phyloP scores from a whole-genome alignment of 1,140 invertebrate genomes.

The Diuraphis noxia region DNA sequence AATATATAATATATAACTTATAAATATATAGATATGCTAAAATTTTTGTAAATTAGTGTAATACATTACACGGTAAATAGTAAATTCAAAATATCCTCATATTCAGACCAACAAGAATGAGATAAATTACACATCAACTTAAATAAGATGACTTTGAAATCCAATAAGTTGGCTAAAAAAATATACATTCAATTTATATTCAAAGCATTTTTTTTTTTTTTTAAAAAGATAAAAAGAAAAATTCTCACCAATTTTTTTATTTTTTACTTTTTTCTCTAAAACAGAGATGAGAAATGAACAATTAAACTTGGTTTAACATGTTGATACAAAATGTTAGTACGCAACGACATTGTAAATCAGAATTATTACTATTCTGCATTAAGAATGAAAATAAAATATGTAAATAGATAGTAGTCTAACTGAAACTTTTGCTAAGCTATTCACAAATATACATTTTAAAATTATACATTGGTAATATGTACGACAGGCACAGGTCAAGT shows the following conservation, averaged over 20 bases:
- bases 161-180: conserved; percentile 36
- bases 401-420: background rate
- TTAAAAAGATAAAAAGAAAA: conserved; percentile 10
- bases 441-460: background rate
- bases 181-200: conserved; percentile 44
- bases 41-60: conserved; percentile 28
- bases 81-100: conserved; percentile 22
- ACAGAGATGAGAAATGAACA: background rate
- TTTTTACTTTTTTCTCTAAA: background rate
- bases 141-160: conserved; percentile 9
- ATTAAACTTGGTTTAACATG: background rate
- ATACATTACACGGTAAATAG: conserved; percentile 15
- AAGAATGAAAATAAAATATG: background rate
- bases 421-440: background rate
- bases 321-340: background rate
- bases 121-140: conserved; percentile 14
- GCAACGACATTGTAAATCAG: background rate
- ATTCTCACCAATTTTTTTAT: conserved; percentile 18
- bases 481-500: background rate
- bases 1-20: conserved; percentile 45
- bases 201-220: conserved; percentile 1
- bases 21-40: conserved; percentile 44
- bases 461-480: background rate
- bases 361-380: background rate
- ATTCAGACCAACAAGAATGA: conserved; percentile 35